Base-by-base conservation (phyloP, 2,797 vertebrate species). In the Dryobates pubescens region DNA sequence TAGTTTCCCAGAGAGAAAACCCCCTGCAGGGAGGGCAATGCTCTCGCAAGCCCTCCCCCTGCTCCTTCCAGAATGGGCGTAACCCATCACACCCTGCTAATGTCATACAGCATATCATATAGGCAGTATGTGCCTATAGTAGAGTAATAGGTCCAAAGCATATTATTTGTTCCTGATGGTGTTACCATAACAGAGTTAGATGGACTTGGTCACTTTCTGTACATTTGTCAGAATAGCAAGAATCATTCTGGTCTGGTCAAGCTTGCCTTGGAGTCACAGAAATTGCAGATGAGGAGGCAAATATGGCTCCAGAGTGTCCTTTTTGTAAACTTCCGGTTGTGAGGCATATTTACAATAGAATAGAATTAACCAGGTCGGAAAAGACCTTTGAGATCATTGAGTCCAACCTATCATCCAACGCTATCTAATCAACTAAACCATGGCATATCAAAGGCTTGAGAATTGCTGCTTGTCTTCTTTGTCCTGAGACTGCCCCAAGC, bases 281-380 rank as follows among this genome's bases (percentile, higher is more conserved):
- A 77, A 43, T 32, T 67, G 49, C 38, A 59, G 67, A 15, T 56
- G 16, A 76, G 54, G 53, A 90, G 47, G n/a, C 51, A 68, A 57
- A 24, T 5, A 3, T 0, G 9, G 6, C 45, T 79, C 17, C 10
- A 30, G 9, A 17, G 6, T 3, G 4, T 10, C 19, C 13, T 62
- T 43, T 72, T 29, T 57, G 43, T 64, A 65, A 82, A 54, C 6
- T 9, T 54, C 13, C 45, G 71, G 45, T 1, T 63, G 19, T 12
- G 53, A 67, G 51, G 34, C 9, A 3, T 38, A 38, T 38, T 38
- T 38, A 10, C 36, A 38, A 38, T 38, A 38, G 38, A 38, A 38
- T 38, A 38, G 38, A 38, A 38, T 38, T 38, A 38, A 38, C 11
- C 12, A 38, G 38, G 38, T 38, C 13, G 12, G 38, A 38, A 38